Percentiles rank a stretch among this genome's conserved stretches.
phyloP scores from a whole-genome alignment of 2,113 vertebrate species.

The Rattus rattus region DNA sequence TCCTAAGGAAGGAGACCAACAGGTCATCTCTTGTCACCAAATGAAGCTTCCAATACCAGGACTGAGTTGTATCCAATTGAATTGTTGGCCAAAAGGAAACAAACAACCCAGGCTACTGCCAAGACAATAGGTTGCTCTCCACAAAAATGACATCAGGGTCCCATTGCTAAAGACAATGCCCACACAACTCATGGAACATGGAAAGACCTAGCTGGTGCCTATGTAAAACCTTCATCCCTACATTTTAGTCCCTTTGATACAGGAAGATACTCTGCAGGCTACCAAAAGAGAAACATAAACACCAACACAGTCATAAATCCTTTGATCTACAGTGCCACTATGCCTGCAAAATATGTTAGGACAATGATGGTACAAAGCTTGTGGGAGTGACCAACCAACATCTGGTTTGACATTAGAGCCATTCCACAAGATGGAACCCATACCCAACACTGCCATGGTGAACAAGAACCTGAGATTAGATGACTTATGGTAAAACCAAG shows the following conservation, averaged over 20 bases:
- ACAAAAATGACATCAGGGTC: no score
- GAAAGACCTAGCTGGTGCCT: neutral
- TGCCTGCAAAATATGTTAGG: neutral
- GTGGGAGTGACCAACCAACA: neutral
- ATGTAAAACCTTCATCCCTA: neutral
- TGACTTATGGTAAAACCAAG: neutral
- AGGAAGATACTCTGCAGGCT: neutral
- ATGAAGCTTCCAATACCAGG: neutral
- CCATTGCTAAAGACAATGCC: neutral
- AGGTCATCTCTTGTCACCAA: neutral
- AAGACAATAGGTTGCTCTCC: no score
- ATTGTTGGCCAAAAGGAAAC: no score
- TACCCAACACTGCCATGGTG: neutral
- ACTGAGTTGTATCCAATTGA: no score
- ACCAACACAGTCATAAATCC: neutral
- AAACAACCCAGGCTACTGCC: no score
- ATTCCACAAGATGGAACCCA: neutral
- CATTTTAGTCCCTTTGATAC: neutral
- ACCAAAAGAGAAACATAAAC: neutral
- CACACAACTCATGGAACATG: neutral
- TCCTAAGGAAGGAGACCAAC: neutral
- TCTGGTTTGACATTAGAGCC: neutral
- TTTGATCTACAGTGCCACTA: neutral
- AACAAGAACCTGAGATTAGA: neutral
- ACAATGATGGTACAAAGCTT: neutral